Base-by-base conservation (phyloP, 2,113 vertebrate species). In the Argyrosomus japonicus region DNA sequence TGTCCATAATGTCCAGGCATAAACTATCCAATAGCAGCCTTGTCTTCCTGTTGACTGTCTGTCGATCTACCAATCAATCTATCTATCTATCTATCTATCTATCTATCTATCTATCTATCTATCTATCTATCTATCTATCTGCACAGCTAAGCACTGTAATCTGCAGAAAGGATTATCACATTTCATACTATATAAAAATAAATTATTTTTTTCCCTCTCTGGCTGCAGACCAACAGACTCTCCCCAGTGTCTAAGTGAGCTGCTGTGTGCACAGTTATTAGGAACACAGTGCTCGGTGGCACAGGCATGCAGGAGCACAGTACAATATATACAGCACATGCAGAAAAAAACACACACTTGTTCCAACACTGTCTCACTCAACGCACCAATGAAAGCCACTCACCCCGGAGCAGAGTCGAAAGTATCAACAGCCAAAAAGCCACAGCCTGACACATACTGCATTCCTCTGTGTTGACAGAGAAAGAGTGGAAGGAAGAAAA, bases 361-460 rank as follows among this genome's bases (percentile, higher is more conserved):
- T 85, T 78, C 51, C 36, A 77, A 71, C 56, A 56, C 73, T 72
- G 62, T 50, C 56, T 60, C 18, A 63, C 51, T 75, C 53, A 71
- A 82, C 75, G 73, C 63, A 6, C 40, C 13, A 43, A 57, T 76
- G 40, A 86, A 86, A 93, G 79, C 87, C 80, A 93, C 94, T 94
- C 77, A 95, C 94, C 92, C n/a, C n/a, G 90, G 25, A 93, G 82
- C 85, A 92, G 85, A 88, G 91, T 86, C 62, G 82, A 76, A 21
- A 93, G 72, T 77, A 86, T 86, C 89, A 93, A 67, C 63, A 94
- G 81, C 91, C 87, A 89, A 18, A 91, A 78, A 89, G 87, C 82
- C 85, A 78, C 69, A 77, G 74, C 65, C 68, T 77, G 77, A 88
- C 85, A 85, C 94, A 95, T 95, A n/a, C 88, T 93, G 93, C 88